These are phyloP conservation scores for Aurelia aurita DNA, from an alignment of 30 jellyfish, hydroid and myxozoan genomes.

Conservation along the genomic window DNA sequence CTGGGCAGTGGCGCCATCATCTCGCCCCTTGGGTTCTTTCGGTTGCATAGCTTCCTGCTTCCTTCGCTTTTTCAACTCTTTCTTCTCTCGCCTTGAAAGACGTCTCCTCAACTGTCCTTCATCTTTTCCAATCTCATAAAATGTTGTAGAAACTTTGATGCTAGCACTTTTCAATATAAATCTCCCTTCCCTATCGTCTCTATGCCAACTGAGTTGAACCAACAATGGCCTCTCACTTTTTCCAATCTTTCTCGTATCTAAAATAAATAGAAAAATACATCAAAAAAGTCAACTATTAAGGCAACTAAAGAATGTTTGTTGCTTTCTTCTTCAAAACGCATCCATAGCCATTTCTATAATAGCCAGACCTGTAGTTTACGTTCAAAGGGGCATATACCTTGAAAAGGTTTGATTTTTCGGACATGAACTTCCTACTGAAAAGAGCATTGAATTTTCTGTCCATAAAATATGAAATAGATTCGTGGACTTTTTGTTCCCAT, in stretches of 20 bases:
- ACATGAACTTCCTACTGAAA: too few relatives aligned
- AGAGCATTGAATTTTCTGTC: too few relatives aligned
- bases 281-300: not conserved
- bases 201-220: conserved; percentile 95
- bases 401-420: too few relatives aligned
- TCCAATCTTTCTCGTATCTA: conserved; percentile 80
- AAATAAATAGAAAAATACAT: not conserved
- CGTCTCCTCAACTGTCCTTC: conserved; percentile 91
- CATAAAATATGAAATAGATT: too few relatives aligned
- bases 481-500: too few relatives aligned
- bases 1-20: conserved; percentile 77
- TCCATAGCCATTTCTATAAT: too few relatives aligned
- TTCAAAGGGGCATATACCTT: too few relatives aligned
- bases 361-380: too few relatives aligned
- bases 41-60: conserved; percentile 67
- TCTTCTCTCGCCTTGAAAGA: conserved; percentile 90
- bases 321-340: too few relatives aligned
- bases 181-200: conserved; percentile 98
- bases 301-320: too few relatives aligned
- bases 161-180: conserved; percentile 90
- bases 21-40: conserved; percentile 39
- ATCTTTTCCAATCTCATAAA: conserved; percentile 81
- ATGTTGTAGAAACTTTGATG: conserved; percentile 72
- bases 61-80: conserved; percentile 80
- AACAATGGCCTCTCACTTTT: conserved; percentile 84